phyloP scores from a whole-genome alignment of 2,888 invertebrate species.

The Crepidodera aurea region DNA sequence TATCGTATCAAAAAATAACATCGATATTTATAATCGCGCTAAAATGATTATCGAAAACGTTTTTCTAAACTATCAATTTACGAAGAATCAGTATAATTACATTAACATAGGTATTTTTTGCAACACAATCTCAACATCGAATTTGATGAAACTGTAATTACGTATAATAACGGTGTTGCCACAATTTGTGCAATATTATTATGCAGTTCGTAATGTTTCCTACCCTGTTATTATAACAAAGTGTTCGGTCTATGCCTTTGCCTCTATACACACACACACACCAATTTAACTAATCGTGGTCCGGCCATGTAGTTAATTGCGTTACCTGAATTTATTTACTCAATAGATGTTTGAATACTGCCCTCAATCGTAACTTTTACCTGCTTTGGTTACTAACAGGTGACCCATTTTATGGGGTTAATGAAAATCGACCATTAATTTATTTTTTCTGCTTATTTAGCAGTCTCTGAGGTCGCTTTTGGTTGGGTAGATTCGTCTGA shows the following conservation, averaged over 20 bases:
- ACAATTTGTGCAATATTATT: conserved; percentile 41
- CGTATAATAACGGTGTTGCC: conserved; percentile 34
- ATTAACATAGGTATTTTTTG: conserved; percentile 15
- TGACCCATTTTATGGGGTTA: too few species aligned
- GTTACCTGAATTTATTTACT: conserved; percentile 38
- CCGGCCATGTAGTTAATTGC: conserved; percentile 29
- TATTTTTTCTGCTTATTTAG: too few species aligned
- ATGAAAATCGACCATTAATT: too few species aligned
- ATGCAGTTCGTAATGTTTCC: conserved; percentile 36
- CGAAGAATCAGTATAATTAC: conserved; percentile 12
- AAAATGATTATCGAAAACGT: background rate
- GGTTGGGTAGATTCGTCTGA: too few species aligned
- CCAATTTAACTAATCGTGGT: conserved; percentile 40
- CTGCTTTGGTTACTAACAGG: too few species aligned
- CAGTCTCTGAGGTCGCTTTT: too few species aligned
- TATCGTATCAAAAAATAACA: background rate
- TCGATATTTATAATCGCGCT: background rate
- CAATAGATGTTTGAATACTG: background rate
- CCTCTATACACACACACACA: background rate
- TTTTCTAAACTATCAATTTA: conserved; percentile 16
- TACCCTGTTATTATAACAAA: conserved; percentile 40
- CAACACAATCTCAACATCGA: background rate
- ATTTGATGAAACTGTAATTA: conserved; percentile 41
- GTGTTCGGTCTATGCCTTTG: conserved; percentile 32
- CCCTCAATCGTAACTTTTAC: background rate